Percentiles rank a stretch among this genome's conserved stretches.
Evolutionary conservation across 1,140 invertebrate genomes (phyloP).

Genomic region (Drosophila aff.): DNA sequence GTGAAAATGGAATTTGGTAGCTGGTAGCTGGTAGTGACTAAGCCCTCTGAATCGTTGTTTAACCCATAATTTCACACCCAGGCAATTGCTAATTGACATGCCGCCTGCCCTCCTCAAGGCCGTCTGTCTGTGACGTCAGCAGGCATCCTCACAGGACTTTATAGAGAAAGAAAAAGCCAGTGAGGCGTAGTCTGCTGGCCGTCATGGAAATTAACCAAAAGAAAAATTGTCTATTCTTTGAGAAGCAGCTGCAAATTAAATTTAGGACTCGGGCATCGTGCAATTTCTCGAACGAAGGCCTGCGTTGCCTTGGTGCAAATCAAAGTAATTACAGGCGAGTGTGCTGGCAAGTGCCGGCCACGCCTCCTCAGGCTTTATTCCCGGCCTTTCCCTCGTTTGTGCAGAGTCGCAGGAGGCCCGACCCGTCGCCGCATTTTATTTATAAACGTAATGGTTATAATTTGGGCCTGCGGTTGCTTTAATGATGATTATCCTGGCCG

Average conservation of each 20-base stretch:
- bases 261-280: slow-evolving; percentile 20
- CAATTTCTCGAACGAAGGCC: slow-evolving; percentile 18
- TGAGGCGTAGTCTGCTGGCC: slow-evolving; percentile 9
- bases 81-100: slow-evolving; percentile 62
- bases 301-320: slow-evolving; percentile 50
- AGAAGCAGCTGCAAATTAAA: slow-evolving; percentile 31
- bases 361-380: slow-evolving; percentile 35
- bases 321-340: slow-evolving; percentile 74
- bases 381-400: neutral
- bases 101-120: slow-evolving; percentile 38
- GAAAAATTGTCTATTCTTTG: slow-evolving; percentile 36
- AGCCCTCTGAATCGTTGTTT: slow-evolving; percentile 7
- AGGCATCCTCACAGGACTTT: slow-evolving; percentile 6
- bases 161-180: neutral
- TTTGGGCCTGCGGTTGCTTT: slow-evolving; percentile 76
- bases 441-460: slow-evolving; percentile 82
- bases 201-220: slow-evolving; percentile 41
- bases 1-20: slow-evolving; percentile 41
- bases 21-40: neutral
- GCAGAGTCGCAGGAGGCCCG: neutral
- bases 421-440: slow-evolving; percentile 63
- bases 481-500: slow-evolving; percentile 74
- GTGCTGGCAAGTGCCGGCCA: slow-evolving; percentile 43
- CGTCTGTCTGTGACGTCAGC: slow-evolving; percentile 63
- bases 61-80: slow-evolving; percentile 72